Evolutionary conservation across 1,140 invertebrate species (phyloP).

Genomic region (Asobara japonica): DNA sequence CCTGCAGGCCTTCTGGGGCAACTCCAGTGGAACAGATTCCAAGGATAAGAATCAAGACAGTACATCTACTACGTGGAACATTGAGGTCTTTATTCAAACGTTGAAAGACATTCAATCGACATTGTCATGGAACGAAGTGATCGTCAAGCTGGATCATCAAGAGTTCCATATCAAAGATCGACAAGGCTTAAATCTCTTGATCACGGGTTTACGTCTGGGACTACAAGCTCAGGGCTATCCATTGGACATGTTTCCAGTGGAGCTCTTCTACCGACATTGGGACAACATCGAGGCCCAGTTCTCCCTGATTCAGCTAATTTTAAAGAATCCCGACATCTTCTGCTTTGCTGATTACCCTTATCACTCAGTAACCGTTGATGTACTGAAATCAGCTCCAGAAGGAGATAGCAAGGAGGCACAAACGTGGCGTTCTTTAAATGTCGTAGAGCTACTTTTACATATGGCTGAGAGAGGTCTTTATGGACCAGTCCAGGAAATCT

Average conservation of each 20-base stretch:
- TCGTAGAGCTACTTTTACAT: slow-evolving; percentile 87
- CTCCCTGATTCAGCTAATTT: slow-evolving; percentile 84
- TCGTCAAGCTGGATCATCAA: slow-evolving; percentile 88
- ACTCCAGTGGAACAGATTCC: slow-evolving; percentile 47
- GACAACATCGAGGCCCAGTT: slow-evolving; percentile 93
- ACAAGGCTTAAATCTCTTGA: slow-evolving; percentile 81
- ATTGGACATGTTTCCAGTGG: slow-evolving; percentile 84
- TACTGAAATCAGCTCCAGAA: slow-evolving; percentile 92
- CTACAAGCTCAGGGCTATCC: slow-evolving; percentile 79
- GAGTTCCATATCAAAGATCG: slow-evolving; percentile 91
- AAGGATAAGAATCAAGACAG: slow-evolving; percentile 61
- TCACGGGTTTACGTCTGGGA: slow-evolving; percentile 82
- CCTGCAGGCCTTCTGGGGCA: slow-evolving; percentile 70
- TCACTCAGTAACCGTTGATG: slow-evolving; percentile 84
- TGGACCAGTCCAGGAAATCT: slow-evolving; percentile 85
- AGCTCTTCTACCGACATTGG: slow-evolving; percentile 90
- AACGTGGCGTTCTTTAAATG: slow-evolving; percentile 90
- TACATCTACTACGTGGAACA: slow-evolving; percentile 83
- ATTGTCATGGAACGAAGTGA: slow-evolving; percentile 92
- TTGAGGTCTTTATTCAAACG: slow-evolving; percentile 91
- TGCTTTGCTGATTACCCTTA: slow-evolving; percentile 93
- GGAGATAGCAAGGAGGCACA: slow-evolving; percentile 90
- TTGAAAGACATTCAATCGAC: slow-evolving; percentile 86
- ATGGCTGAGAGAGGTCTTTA: slow-evolving; percentile 89
- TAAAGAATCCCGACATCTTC: slow-evolving; percentile 93